phyloP scores from a whole-genome alignment of 2,888 invertebrate species.

The Oxytorus armatus region DNA sequence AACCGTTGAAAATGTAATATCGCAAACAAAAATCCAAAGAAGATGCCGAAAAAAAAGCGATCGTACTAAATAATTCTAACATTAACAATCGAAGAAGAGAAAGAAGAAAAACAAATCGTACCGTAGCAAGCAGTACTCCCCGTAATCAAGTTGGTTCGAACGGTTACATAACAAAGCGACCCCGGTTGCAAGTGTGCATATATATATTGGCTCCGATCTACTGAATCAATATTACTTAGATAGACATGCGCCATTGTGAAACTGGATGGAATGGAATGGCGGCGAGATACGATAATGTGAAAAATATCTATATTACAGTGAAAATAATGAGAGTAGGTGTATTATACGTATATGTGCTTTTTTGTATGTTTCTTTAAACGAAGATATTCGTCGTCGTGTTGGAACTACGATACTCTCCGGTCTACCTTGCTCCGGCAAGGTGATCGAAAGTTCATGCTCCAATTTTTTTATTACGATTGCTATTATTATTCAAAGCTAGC shows the following conservation, averaged over 20 bases:
- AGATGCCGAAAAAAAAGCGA: not conserved
- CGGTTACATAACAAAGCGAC: constrained; percentile 42
- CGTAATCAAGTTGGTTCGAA: constrained; percentile 5
- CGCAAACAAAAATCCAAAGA: not conserved
- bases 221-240: constrained; percentile 42
- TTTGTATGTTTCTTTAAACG: constrained; percentile 18
- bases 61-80: not conserved
- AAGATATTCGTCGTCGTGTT: constrained; percentile 30
- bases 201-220: constrained; percentile 44
- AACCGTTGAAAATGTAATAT: not conserved
- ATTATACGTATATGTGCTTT: constrained; percentile 3
- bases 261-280: constrained; percentile 66
- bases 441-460: constrained; percentile 65
- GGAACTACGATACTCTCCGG: constrained; percentile 62
- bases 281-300: constrained; percentile 63
- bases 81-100: not conserved
- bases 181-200: constrained; percentile 17
- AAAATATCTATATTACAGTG: constrained; percentile 45
- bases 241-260: constrained; percentile 66
- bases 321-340: not conserved
- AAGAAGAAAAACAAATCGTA: constrained; percentile 3
- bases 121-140: constrained; percentile 10
- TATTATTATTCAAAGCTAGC: constrained; percentile 74
- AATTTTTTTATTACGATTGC: constrained; percentile 38
- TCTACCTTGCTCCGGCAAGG: constrained; percentile 67